A percentile compares a stretch with the other conserved stretches of the same genome.
Conservation (phyloP, 2,113 vertebrate species). For the Engystomops pustulosus region DNA sequence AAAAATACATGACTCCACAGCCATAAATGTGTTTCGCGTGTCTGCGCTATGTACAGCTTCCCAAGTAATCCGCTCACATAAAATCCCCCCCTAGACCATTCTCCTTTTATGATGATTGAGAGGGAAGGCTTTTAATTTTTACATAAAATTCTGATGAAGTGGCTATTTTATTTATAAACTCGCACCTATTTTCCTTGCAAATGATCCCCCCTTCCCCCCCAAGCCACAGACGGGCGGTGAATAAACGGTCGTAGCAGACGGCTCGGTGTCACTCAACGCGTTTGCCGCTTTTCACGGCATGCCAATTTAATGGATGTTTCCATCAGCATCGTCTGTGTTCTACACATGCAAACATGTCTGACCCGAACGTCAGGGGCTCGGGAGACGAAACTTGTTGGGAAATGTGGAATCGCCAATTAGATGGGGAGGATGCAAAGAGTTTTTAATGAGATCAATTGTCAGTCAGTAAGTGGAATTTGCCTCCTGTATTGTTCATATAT, state of each 20-base stretch:
- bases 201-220: background rate
- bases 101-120: background rate
- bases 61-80: background rate
- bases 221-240: background rate
- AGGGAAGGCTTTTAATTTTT: slow-evolving; percentile 29
- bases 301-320: slow-evolving; percentile 19
- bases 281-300: slow-evolving; percentile 5
- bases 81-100: background rate
- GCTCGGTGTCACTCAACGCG: slow-evolving; percentile 14
- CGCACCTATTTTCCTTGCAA: slow-evolving; percentile 24
- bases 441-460: slow-evolving; percentile 47
- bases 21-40: slow-evolving; percentile 4
- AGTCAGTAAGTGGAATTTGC: slow-evolving; percentile 40
- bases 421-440: slow-evolving; percentile 15
- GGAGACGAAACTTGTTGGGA: slow-evolving; percentile 42
- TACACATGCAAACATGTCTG: slow-evolving; percentile 51
- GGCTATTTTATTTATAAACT: slow-evolving; percentile 24
- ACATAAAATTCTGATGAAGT: background rate
- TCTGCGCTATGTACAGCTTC: background rate
- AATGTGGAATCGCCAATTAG: slow-evolving; percentile 49
- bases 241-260: background rate
- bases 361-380: background rate
- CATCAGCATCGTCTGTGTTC: slow-evolving; percentile 29
- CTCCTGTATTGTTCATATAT: slow-evolving; percentile 19
- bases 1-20: background rate